A percentile compares a stretch with the other conserved stretches of the same genome.
phyloP scores from a whole-genome alignment of 2,888 invertebrate genomes.

The Sarcophaga caerulescens region DNA sequence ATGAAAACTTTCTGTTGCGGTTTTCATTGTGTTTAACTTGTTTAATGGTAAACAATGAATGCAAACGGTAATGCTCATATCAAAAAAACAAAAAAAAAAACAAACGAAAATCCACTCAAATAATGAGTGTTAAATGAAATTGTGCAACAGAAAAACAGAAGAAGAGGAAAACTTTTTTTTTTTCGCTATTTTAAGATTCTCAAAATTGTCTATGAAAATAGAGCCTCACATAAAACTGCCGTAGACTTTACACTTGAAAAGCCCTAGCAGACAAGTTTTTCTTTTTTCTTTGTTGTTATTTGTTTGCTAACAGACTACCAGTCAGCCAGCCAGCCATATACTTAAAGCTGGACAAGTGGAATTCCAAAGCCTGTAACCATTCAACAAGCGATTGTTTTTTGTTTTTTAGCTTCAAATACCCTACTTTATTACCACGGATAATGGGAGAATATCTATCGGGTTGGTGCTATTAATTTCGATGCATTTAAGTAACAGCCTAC shows the following conservation, averaged over 20 bases:
- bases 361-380: slow-evolving; percentile 23
- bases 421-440: too few species aligned
- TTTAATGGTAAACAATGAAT: slow-evolving; percentile 49
- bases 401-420: background rate
- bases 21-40: slow-evolving; percentile 30
- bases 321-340: slow-evolving; percentile 12
- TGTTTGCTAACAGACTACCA: slow-evolving; percentile 1
- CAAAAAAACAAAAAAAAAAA: background rate
- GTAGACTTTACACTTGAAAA: slow-evolving; percentile 40
- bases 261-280: slow-evolving; percentile 12
- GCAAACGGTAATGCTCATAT: background rate
- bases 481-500: too few species aligned
- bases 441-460: too few species aligned
- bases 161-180: too few species aligned
- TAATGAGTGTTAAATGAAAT: background rate
- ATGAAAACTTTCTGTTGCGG: background rate
- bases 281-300: background rate
- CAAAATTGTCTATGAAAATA: background rate
- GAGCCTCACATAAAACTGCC: slow-evolving; percentile 5
- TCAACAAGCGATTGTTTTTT: slow-evolving; percentile 14
- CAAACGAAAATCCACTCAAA: background rate
- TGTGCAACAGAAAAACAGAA: background rate
- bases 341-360: slow-evolving; percentile 43
- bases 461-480: too few species aligned
- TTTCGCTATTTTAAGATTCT: too few species aligned